Evolutionary conservation across 2,113 vertebrate species (phyloP), one percentile per base, ranked within the genome.

Genomic region (Tapirus terrestris): DNA sequence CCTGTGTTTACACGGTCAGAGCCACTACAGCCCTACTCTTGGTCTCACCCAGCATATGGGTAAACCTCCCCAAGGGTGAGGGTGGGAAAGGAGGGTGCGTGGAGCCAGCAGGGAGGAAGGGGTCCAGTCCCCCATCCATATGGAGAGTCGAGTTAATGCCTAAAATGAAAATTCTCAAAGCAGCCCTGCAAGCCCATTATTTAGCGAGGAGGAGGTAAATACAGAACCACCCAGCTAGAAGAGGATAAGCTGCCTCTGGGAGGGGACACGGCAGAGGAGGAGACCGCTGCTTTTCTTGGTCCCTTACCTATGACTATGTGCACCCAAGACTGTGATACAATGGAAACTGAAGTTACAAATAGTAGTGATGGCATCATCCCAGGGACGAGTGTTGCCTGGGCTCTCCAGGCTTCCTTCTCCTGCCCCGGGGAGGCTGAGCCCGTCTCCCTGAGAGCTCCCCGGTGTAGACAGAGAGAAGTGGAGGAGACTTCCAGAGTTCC

Each of bases 271-370:
- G 48, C 76, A n/a, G 33, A 75, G 39, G 11, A 53, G 33, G 76
- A 48, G 20, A 1, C 2, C 2, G 2, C 33, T 6, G 51, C 31
- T 16, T 13, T 8, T 16, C 21, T 56, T 21, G 1, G 6, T 58
- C 6, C 10, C 1, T 12, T 25, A 23, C 33, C 51, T 36, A n/a
- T 31, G 75, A 53, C 48, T 10, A 0, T 6, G 5, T 10, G 27
- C 45, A 29, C 45, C 25, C 25, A 31, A 63, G 12, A 43, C 23
- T 43, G 73, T 48, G 73, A 76, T 16, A 16, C 27, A 16, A 31
- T 29, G 17, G 31, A 14, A 51, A 16, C 13, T 3, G 45, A 11
- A 29, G 33, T 20, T 36, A 39, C 25, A 7, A 0, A 18, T n/a
- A 0, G 8, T 14, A 6, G 5, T 18, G 0, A 7, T 8, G 25